phyloP scores from a whole-genome alignment of 1,140 invertebrate genomes.

The Metaphire vulgaris region DNA sequence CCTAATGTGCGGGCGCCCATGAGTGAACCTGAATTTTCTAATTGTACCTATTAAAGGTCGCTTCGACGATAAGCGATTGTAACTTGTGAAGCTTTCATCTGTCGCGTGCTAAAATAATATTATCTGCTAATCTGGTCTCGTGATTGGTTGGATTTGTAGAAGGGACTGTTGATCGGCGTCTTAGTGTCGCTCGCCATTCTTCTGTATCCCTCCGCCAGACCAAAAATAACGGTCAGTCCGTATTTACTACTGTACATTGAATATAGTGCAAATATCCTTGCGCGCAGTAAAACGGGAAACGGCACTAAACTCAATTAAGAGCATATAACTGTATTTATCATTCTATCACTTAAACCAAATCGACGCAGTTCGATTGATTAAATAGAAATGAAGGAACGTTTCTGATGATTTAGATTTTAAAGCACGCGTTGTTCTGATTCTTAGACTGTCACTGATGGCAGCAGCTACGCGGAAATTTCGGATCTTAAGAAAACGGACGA shows the following conservation, averaged over 20 bases:
- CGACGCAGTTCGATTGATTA: too few relatives aligned
- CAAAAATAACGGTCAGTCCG: not conserved
- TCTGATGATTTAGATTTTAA: not conserved
- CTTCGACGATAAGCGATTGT: not conserved
- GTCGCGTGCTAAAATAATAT: too few relatives aligned
- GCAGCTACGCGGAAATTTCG: too few relatives aligned
- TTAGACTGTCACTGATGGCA: too few relatives aligned
- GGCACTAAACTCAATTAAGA: not conserved
- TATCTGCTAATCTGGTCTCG: too few relatives aligned
- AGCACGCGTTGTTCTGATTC: too few relatives aligned
- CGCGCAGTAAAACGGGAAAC: not conserved
- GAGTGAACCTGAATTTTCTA: not conserved
- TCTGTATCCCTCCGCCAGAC: not conserved
- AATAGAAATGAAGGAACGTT: too few relatives aligned
- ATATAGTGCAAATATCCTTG: not conserved
- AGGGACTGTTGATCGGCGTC: not conserved
- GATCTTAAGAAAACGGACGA: too few relatives aligned
- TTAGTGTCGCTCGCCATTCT: not conserved
- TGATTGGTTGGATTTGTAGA: too few relatives aligned
- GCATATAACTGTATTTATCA: not conserved
- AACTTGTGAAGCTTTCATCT: too few relatives aligned
- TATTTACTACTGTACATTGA: not conserved
- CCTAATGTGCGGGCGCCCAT: not conserved
- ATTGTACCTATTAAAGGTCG: not conserved
- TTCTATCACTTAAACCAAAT: not conserved